These are phyloP conservation scores for Dermochelys coriacea DNA, from an alignment of 2,797 vertebrate genomes.

Conservation along the genomic window DNA sequence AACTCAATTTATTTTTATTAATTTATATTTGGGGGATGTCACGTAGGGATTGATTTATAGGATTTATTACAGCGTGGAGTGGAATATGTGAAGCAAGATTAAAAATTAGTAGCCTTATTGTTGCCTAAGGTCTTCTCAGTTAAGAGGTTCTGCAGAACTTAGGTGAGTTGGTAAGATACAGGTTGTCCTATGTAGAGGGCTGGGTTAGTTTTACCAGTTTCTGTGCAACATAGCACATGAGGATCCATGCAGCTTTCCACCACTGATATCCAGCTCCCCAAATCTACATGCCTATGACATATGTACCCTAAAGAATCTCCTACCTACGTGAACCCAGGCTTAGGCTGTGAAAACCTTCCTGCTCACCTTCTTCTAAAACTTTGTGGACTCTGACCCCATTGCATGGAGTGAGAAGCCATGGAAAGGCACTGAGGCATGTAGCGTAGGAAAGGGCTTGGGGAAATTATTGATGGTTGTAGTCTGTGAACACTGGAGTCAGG, in stretches of 20 bases:
- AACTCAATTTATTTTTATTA: constrained; percentile 46
- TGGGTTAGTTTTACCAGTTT: neutral
- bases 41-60: constrained; percentile 48
- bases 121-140: constrained; percentile 45
- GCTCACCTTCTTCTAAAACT: neutral
- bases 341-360: neutral
- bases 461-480: fast-evolving
- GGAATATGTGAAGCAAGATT: constrained; percentile 55
- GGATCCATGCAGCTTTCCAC: neutral
- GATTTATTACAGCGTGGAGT: constrained; percentile 41
- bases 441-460: fast-evolving
- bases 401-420: neutral
- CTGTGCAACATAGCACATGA: neutral
- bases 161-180: neutral
- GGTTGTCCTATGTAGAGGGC: neutral
- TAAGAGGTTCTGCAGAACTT: neutral
- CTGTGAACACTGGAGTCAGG: neutral
- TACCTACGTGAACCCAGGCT: neutral
- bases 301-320: neutral
- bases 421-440: neutral
- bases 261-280: neutral
- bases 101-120: constrained; percentile 34
- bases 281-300: neutral
- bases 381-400: fast-evolving
- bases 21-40: constrained; percentile 27